Base-by-base conservation (phyloP, 1,140 invertebrate species). In the Achatina immaculata region DNA sequence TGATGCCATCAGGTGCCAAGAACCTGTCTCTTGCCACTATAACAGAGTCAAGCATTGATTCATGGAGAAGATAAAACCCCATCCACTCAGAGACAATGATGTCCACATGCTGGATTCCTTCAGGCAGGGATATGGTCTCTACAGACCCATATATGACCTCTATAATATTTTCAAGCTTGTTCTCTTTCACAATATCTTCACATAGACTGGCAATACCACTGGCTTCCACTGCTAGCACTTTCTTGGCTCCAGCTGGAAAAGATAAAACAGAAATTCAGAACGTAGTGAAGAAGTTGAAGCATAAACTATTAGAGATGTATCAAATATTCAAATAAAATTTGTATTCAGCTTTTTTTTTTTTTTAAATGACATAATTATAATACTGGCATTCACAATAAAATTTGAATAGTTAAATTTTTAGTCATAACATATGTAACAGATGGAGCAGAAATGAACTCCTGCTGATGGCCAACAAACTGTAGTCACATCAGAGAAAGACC, bases 211-310 rank as follows among this genome's bases (percentile, higher is more conserved):
- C 87, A 24, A 88, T 84, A 31, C 77, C 72, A 79, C 88, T 89
- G n/a, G 88, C 89, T 66, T 90, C 89, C 16, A 89, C 85, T 28
- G 89, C 89, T 72, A 84, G 89, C 0, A 90, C 89, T 94, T 85
- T 83, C 31, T 82, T 86, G 7, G 91, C 91, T 21, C 92, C 38
- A 96, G 91, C 96, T 96, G 96, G 36, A 24, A 77, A 58, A 21
- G 73, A 58, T 0, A 43, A 73, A 43, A 66, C n/a, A n/a, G 34
- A 66, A 66, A 66, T n/a, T n/a, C n/a, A n/a, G n/a, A n/a, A n/a
- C n/a, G n/a, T 14, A n/a, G 31, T 68, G 11, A 21, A 34, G 11
- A 68, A 34, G 31, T 31, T 31, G 11, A 31, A 19, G 14, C 11
- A 14, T 21, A 31, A 31, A 31, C 16, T 21, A 14, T 19, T 21